Base-by-base conservation (phyloP, 2,113 vertebrate genomes). In the Oryzias javanicus region DNA sequence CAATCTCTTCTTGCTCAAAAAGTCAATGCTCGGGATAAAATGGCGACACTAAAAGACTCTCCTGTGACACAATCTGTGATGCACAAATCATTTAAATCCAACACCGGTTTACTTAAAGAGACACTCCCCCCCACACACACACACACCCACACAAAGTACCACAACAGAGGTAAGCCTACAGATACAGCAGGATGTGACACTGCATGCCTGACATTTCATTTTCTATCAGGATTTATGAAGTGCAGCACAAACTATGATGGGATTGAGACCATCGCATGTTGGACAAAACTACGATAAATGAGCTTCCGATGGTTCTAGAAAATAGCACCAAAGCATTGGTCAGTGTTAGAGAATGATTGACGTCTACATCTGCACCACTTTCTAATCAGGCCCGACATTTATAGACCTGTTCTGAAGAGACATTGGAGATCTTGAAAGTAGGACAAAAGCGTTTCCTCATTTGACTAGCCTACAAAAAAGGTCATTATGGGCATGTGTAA, bases 361-460 rank as follows among this genome's bases (percentile, higher is more conserved):
- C 75, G 58, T 56, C 49, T 15, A 14, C 42, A 55, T 42, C 52
- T 61, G 41, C 20, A 72, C 40, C 41, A 55, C 46, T 62, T 73
- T 69, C 60, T 63, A 60, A 70, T 64, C 13, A 18, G 42, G 54
- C 2, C 51, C 19, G 20, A 49, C 66, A 76, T 73, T 78, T 64
- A 64, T 74, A 78, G 61, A 66, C 49, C 41, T 1, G 24, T 53
- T 72, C 58, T 62, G 45, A 12, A 29, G 48, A 60, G 53, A 72
- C 48, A 55, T 71, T 24, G 55, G 2, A 15, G 52, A 70, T 64
- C 51, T 20, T 18, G 25, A 48, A 80, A 78, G 55, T 86, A 74
- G 76, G 67, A 76, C 72, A 74, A 72, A 67, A 72, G 67, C 62
- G 61, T 83, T 70, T 77, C 70, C 76, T 72, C 51, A 79, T 80